Evolutionary conservation across 64 coral and sea anemone genomes (phyloP), one percentile per base, ranked within the genome.

Genomic region (Actinia tenebrosa): DNA sequence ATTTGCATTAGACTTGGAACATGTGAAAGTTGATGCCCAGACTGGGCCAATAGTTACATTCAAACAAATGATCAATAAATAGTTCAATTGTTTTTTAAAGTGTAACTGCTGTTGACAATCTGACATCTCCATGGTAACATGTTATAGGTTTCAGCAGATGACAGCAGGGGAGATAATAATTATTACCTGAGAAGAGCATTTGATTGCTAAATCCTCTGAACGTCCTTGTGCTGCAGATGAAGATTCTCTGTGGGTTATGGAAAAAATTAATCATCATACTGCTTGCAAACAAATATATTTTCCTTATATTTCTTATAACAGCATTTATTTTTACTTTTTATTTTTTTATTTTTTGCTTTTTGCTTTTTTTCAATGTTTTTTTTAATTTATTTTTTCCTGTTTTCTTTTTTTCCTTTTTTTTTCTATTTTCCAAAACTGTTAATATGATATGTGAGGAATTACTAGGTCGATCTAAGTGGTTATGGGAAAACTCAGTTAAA

Each of bases 151-250:
- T 75, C 10, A 11, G 13, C 11, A 37, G 25, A 42, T 75, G n/a
- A 75, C 25, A 10, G 8, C 56, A 58, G 56, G 56, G 56, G 56
- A 58, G 69, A 25, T 66, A 75, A 14, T 13, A 75, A 81, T 52
- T 81, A 16, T 18, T 79, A 81, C 79, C 79, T 81, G 79, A 18
- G 79, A 81, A 20, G 79, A 81, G 17, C 79, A 81, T 53, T 81
- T 45, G 20, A 50, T 53, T 50, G 79, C 53, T 11, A 52, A 50
- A 1, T 81, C 79, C 16, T 81, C 43, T 81, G 44, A 20, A 19
- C 19, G 45, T 18, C 50, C 79, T 50, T 81, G 45, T 45, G 79
- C 45, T 19, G 16, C 79, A 81, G 44, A 81, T 53, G 43, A 20
- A 4, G 79, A 81, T 58, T 46, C 44, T 81, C 79, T 44, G 44